Base-by-base conservation (phyloP, 2,113 vertebrate species). In the Hemiscyllium ocellatum region DNA sequence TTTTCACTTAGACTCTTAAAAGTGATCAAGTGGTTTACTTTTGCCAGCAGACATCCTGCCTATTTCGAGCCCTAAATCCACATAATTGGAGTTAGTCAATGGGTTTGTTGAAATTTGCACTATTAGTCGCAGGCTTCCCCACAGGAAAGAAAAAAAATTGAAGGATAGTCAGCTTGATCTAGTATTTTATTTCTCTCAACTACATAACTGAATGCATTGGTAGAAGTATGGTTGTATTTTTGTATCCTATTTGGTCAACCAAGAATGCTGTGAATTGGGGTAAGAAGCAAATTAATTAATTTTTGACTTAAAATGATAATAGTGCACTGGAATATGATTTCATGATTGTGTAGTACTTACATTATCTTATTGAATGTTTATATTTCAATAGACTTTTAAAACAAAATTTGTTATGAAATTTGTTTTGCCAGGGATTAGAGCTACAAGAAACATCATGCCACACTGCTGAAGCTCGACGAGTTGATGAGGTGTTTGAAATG, bases 381-480 rank as follows among this genome's bases (percentile, higher is more conserved):
- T 24, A 50, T 50, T 72, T 95, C 50, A 22, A 61, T 33, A 29
- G 24, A 70, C 10, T 95, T 95, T 95, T 61, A 1, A 1, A 61
- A 52, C 15, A 47, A 47, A 47, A 70, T 72, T 68, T 93, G n/a
- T 22, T 17, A 29, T 33, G 33, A 91, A 66, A 65, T 66, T 20
- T 91, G 61, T 37, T 93, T 95, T 89, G 96, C 76, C 97, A 99
- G 99, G 99, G 99, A 5, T 96, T 99, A 96, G 99, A 99, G 97
- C 97, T 99, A 91, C 99, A 99, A 97, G 99, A 99, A 97, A 99
- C 99, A 0, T 99, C 99, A 13, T 99, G 99, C 96, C 99, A 99
- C 96, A 98, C 99, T 7, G 98, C 98, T 96, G 99, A 99, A 97
- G 99, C 99, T 61, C 98, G 97, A 95, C 97, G 98, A 96, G 98